phyloP scores from a whole-genome alignment of 2,888 invertebrate genomes.

The Cancer borealis region DNA sequence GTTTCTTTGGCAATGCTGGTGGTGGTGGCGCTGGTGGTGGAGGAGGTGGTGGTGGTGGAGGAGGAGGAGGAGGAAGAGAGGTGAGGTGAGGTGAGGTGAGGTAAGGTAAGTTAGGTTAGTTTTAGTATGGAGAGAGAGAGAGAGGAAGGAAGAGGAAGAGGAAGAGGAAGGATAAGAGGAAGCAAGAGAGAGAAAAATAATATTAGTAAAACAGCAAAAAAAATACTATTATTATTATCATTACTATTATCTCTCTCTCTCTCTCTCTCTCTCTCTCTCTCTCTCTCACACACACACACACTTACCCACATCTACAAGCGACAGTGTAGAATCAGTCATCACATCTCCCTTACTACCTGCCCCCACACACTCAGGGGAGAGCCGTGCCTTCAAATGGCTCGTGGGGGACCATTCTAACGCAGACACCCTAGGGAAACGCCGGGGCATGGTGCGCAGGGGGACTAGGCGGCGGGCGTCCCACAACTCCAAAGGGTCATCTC shows the following conservation, averaged over 20 bases:
- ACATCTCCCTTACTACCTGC: background rate
- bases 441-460: constrained; percentile 82
- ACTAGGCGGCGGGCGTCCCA: constrained; percentile 82
- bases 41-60: background rate
- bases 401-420: constrained; percentile 80
- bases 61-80: too few species aligned
- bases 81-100: too few species aligned
- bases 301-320: constrained; percentile 64
- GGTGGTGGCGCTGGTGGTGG: background rate
- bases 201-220: background rate
- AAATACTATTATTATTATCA: too few species aligned
- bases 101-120: too few species aligned
- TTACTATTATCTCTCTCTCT: too few species aligned
- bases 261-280: background rate
- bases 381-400: constrained; percentile 70
- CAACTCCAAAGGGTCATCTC: constrained; percentile 83
- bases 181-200: background rate
- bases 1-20: constrained; percentile 80
- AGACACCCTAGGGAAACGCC: constrained; percentile 82
- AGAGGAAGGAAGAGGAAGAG: background rate
- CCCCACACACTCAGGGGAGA: constrained; percentile 37
- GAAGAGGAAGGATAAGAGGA: background rate
- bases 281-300: background rate
- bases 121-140: background rate
- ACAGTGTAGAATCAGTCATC: constrained; percentile 62